phyloP scores from a whole-genome alignment of 1,140 invertebrate genomes.

The Vanessa tameamea region DNA sequence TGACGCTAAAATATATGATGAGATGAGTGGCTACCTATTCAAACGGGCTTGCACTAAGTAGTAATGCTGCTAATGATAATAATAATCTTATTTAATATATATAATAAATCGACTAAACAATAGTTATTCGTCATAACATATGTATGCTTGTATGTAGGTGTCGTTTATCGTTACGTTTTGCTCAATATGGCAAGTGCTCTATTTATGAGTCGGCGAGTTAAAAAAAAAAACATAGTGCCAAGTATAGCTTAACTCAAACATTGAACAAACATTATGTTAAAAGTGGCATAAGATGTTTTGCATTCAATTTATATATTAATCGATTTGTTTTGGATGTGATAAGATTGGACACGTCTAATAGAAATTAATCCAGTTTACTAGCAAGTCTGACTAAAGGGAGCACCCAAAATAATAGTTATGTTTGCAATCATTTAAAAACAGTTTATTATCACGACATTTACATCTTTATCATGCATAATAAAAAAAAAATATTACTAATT shows the following conservation, averaged over 20 bases:
- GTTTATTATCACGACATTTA: no score
- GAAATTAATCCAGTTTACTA: no score
- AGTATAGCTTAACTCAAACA: conserved; percentile 4
- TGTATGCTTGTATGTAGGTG: neutral
- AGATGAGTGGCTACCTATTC: no score
- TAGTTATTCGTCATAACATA: neutral
- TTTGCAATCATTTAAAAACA: no score
- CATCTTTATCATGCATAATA: neutral
- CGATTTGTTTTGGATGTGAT: no score
- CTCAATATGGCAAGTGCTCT: conserved; percentile 15
- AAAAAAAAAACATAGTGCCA: conserved; percentile 15
- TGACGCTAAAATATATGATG: no score
- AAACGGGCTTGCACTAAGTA: no score
- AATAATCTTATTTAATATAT: neutral
- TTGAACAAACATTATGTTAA: neutral
- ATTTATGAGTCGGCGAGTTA: conserved; percentile 4
- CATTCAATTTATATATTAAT: neutral
- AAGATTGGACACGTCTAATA: no score
- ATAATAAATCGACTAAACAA: neutral
- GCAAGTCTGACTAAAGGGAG: no score
- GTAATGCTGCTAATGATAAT: no score
- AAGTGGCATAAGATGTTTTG: neutral
- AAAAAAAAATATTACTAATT: no score
- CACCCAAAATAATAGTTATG: no score
- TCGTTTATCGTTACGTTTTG: conserved; percentile 3